Percentiles rank a stretch among this genome's conserved stretches.
Conservation (phyloP, 2,113 vertebrate genomes). For the Hymenochirus boettgeri region DNA sequence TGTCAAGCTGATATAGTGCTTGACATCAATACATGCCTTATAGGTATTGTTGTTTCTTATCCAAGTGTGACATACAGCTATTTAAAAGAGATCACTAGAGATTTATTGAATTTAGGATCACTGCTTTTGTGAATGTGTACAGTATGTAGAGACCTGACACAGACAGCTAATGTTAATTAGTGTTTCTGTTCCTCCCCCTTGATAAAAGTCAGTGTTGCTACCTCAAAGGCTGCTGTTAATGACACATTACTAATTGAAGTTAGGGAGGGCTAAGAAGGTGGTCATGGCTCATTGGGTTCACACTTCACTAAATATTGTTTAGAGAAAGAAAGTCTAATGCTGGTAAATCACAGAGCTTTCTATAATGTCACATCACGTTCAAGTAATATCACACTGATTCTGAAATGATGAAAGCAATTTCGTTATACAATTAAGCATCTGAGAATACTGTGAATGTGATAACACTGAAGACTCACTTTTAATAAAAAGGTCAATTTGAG, state of each 20-base stretch:
- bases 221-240: constrained; percentile 27
- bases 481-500: too few species aligned
- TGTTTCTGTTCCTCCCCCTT: constrained; percentile 37
- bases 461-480: too few species aligned
- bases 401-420: too few species aligned
- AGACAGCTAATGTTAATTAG: constrained; percentile 38
- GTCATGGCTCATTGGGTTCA: constrained; percentile 29
- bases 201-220: constrained; percentile 19
- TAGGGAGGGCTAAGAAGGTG: constrained; percentile 12
- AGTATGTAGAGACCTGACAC: constrained; percentile 13
- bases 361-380: too few species aligned
- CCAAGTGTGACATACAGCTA: constrained; percentile 21
- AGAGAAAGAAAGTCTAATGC: not conserved
- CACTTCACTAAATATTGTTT: constrained; percentile 26
- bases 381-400: too few species aligned
- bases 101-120: constrained; percentile 9
- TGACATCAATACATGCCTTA: constrained; percentile 28
- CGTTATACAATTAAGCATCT: too few species aligned
- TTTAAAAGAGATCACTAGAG: constrained; percentile 28
- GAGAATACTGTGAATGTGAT: too few species aligned
- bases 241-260: constrained; percentile 39
- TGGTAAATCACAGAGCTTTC: too few species aligned
- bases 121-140: not conserved
- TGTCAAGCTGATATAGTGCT: constrained; percentile 33
- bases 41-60: constrained; percentile 29